phyloP scores from a whole-genome alignment of 2,113 vertebrate species.

The Manacus vitellinus region DNA sequence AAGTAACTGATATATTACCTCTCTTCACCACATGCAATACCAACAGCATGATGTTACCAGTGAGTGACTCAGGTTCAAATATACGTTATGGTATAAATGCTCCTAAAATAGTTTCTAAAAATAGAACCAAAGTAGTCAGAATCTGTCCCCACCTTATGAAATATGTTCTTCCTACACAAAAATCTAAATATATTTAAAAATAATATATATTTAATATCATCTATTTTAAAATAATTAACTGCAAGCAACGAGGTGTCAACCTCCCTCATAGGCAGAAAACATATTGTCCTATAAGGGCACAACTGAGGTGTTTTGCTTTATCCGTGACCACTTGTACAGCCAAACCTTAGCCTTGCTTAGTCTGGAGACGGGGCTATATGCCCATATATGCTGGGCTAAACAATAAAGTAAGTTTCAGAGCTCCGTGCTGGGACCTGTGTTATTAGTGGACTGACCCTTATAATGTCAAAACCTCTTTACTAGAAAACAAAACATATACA shows the following conservation, averaged over 20 bases:
- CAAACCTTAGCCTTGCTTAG: background rate
- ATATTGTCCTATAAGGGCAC: background rate
- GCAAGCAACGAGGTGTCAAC: background rate
- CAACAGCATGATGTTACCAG: background rate
- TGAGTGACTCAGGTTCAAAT: background rate
- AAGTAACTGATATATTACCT: conserved; percentile 12
- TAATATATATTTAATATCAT: background rate
- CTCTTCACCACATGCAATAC: background rate
- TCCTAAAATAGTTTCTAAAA: conserved; percentile 40
- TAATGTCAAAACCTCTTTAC: background rate
- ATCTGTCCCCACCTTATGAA: conserved; percentile 26
- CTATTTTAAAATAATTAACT: background rate
- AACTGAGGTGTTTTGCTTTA: background rate
- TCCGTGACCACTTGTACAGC: background rate
- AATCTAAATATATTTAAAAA: background rate
- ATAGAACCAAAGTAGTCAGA: background rate
- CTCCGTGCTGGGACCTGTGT: background rate
- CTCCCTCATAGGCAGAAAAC: background rate
- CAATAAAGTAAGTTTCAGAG: background rate
- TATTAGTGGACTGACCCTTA: background rate
- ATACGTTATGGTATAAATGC: background rate
- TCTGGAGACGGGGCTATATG: background rate
- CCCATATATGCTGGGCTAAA: background rate
- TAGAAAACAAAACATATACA: background rate
- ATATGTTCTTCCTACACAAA: background rate